These are phyloP conservation scores for Mythimna vitellina DNA, from an alignment of 2,888 invertebrate species.

Conservation along the genomic window DNA sequence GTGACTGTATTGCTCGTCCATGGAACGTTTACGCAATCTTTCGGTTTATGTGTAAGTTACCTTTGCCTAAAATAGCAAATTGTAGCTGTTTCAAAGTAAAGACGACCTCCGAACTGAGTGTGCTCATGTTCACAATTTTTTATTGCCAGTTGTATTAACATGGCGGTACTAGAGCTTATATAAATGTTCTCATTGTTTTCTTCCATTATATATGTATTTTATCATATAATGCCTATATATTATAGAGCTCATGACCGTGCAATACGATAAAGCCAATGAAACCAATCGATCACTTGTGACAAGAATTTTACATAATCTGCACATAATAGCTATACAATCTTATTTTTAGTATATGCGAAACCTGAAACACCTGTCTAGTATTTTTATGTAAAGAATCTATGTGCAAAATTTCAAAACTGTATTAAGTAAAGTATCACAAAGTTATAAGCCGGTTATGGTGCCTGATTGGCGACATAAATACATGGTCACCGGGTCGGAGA, in stretches of 20 bases:
- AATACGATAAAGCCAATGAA: not conserved
- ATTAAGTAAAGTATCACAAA: no score
- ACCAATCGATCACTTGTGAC: not conserved
- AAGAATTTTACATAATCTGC: not conserved
- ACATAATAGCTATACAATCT: no score
- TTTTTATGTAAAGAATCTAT: no score
- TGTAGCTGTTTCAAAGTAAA: conserved; percentile 20
- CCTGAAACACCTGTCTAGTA: no score
- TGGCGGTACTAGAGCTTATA: not conserved
- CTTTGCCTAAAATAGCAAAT: conserved; percentile 5
- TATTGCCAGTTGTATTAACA: conserved; percentile 7
- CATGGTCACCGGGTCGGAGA: no score
- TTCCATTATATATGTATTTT: not conserved
- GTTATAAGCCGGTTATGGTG: no score
- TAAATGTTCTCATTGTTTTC: conserved; percentile 8
- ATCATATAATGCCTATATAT: not conserved
- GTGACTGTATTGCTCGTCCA: conserved; percentile 22
- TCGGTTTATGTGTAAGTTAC: conserved; percentile 19
- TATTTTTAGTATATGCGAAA: no score
- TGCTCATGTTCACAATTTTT: conserved; percentile 15
- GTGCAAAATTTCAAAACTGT: no score
- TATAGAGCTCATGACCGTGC: not conserved
- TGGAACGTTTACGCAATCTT: conserved; percentile 29
- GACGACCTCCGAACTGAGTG: conserved; percentile 2
- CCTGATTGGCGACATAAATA: no score